phyloP scores from a whole-genome alignment of 2,113 vertebrate genomes.

The Melanotaenia duboulayi region DNA sequence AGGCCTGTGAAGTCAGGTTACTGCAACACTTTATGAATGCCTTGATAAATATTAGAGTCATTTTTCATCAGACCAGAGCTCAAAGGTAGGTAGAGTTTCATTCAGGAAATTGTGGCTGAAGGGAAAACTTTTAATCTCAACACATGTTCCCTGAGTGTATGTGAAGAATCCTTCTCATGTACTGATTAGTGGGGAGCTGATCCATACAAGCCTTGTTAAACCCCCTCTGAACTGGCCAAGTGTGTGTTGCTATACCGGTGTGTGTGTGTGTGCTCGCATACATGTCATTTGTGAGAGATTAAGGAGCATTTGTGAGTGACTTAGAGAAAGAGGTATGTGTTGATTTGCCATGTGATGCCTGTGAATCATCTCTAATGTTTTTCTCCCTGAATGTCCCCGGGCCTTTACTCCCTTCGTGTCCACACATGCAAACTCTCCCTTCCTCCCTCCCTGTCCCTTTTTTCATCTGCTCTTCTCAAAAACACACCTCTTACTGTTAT shows the following conservation, averaged over 20 bases:
- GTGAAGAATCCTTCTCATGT: slow-evolving; percentile 65
- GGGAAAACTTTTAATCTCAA: slow-evolving; percentile 36
- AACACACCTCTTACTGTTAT: slow-evolving; percentile 45
- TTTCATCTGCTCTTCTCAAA: slow-evolving; percentile 46
- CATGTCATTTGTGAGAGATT: slow-evolving; percentile 55
- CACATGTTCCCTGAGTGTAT: slow-evolving; percentile 31
- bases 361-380: slow-evolving; percentile 82
- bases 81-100: slow-evolving; percentile 25
- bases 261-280: slow-evolving; percentile 5
- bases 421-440: slow-evolving; percentile 60
- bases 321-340: slow-evolving; percentile 76
- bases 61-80: background rate
- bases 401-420: slow-evolving; percentile 72
- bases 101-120: slow-evolving; percentile 37
- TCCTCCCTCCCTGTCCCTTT: slow-evolving; percentile 19
- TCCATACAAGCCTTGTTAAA: slow-evolving; percentile 56
- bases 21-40: background rate
- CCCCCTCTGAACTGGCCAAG: slow-evolving; percentile 13
- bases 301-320: slow-evolving; percentile 61
- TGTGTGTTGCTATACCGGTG: background rate
- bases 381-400: slow-evolving; percentile 71
- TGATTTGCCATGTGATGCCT: slow-evolving; percentile 75
- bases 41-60: background rate
- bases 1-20: background rate
- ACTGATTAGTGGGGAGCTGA: slow-evolving; percentile 57